Evolutionary conservation across 2,113 vertebrate genomes (phyloP).

Genomic region (Cheilinus undulatus): DNA sequence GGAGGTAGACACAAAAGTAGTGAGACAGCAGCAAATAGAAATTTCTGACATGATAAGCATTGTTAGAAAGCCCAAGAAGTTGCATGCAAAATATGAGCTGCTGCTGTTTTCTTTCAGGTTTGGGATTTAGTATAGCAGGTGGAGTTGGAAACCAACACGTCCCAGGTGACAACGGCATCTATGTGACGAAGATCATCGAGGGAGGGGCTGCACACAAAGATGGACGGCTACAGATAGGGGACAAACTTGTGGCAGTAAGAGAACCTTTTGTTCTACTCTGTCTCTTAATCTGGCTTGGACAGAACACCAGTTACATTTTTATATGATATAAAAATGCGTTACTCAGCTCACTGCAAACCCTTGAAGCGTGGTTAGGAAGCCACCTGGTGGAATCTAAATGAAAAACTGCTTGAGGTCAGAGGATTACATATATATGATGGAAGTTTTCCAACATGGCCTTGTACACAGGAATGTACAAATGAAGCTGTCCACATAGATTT

Average conservation of each 20-base stretch:
- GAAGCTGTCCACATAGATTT: background rate
- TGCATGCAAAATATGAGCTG: background rate
- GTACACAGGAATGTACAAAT: background rate
- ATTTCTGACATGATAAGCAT: background rate
- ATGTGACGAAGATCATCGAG: constrained; percentile 98
- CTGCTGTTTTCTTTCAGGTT: constrained; percentile 82
- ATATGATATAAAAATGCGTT: background rate
- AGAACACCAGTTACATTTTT: too few relatives aligned
- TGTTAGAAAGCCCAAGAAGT: background rate
- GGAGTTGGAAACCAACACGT: constrained; percentile 98
- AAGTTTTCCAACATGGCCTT: background rate
- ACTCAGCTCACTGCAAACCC: background rate
- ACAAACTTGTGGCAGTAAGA: constrained; percentile 96
- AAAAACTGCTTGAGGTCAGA: background rate
- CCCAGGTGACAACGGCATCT: constrained; percentile 98
- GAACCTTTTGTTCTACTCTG: too few relatives aligned
- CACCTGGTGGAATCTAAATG: background rate
- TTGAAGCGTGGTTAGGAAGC: background rate
- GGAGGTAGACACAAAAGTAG: background rate
- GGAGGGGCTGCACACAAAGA: constrained; percentile 98
- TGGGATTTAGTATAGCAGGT: constrained; percentile 98
- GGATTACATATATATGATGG: background rate
- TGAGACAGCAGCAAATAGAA: background rate
- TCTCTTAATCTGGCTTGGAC: too few relatives aligned
- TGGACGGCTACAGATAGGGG: constrained; percentile 95